phyloP scores from a whole-genome alignment of 2,797 vertebrate genomes.

The Octomys mimax region DNA sequence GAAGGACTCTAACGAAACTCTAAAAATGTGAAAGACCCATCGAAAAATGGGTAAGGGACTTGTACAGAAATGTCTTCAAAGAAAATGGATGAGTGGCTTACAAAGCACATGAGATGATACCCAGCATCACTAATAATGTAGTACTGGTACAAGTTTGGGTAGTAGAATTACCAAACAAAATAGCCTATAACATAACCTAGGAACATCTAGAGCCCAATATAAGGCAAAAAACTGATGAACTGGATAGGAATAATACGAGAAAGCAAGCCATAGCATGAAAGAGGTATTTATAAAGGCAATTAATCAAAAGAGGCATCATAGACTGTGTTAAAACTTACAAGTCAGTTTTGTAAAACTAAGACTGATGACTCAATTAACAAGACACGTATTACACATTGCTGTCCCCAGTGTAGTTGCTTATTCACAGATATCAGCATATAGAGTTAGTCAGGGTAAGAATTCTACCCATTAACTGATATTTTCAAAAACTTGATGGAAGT shows the following conservation, averaged over 20 bases:
- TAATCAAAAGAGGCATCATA: background rate
- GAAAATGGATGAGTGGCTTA: background rate
- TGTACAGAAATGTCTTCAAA: constrained; percentile 34
- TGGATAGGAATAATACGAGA: background rate
- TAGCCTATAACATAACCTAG: background rate
- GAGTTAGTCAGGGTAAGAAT: no score
- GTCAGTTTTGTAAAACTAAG: background rate
- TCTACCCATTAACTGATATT: no score
- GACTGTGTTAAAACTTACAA: background rate
- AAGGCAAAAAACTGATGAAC: background rate
- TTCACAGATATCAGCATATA: no score
- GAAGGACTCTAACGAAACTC: background rate
- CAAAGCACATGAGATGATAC: background rate
- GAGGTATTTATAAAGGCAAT: background rate
- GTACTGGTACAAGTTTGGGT: background rate
- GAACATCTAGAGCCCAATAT: background rate
- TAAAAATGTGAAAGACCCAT: background rate
- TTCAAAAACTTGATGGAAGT: no score
- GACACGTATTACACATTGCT: background rate
- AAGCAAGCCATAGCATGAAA: background rate
- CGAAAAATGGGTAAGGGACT: background rate
- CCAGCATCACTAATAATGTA: background rate
- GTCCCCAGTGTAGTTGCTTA: no score
- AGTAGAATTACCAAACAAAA: background rate
- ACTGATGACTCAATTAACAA: background rate